Percentiles rank a stretch among this genome's conserved stretches.
phyloP scores from a whole-genome alignment of 2,888 invertebrate species.

The Ormia ochracea region DNA sequence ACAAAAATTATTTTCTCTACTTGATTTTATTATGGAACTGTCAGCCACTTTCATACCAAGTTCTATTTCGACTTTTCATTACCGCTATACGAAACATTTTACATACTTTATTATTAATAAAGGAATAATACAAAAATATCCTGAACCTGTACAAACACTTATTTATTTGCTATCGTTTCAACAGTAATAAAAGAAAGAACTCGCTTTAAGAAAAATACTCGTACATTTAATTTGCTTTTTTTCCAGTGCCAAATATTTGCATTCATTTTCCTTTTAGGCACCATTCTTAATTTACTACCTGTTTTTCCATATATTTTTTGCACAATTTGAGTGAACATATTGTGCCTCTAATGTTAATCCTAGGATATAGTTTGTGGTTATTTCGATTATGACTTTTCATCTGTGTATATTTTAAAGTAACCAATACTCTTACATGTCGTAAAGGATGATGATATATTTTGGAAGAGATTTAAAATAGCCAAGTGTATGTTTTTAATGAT shows the following conservation, averaged over 20 bases:
- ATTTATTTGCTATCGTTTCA: too few species aligned
- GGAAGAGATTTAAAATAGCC: conserved; percentile 43
- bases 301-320: neutral
- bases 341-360: conserved; percentile 34
- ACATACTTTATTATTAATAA: too few species aligned
- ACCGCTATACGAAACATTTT: too few species aligned
- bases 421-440: neutral
- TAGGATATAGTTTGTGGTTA: conserved; percentile 33
- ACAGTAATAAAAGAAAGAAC: neutral
- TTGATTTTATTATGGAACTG: too few species aligned
- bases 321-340: conserved; percentile 9
- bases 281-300: neutral
- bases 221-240: neutral
- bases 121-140: too few species aligned
- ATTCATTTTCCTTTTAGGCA: neutral
- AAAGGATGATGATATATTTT: conserved; percentile 2
- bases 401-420: neutral
- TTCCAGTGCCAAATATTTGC: neutral
- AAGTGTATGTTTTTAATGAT: conserved; percentile 45
- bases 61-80: too few species aligned
- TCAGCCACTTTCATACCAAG: too few species aligned
- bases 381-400: conserved; percentile 38
- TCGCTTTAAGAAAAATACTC: neutral
- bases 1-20: too few species aligned
- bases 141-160: too few species aligned